Conservation (phyloP, 2,797 vertebrate species). For the Pipistrellus kuhlii region DNA sequence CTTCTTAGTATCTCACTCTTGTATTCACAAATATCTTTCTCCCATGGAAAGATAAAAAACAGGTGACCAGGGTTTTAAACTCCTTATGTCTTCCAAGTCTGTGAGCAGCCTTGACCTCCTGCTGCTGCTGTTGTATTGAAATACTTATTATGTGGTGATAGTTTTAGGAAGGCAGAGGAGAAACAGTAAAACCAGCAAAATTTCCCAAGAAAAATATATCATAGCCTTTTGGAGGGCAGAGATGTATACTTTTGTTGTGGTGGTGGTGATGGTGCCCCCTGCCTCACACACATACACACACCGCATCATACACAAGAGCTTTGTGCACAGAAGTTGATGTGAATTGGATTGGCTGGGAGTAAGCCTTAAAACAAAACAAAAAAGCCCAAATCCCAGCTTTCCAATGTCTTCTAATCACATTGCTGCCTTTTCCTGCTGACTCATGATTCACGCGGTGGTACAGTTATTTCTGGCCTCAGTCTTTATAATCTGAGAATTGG, state of each 20-base stretch:
- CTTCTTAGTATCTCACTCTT: slow-evolving; percentile 59
- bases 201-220: neutral
- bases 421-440: neutral
- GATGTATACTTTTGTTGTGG: neutral
- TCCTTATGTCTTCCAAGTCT: slow-evolving; percentile 37
- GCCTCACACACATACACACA: neutral
- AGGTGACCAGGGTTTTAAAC: slow-evolving; percentile 60
- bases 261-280: no score
- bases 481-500: neutral
- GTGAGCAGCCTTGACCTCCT: slow-evolving; percentile 20
- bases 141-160: slow-evolving; percentile 52
- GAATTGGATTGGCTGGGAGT: neutral
- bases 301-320: neutral
- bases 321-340: neutral
- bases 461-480: neutral
- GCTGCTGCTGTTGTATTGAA: slow-evolving; percentile 20
- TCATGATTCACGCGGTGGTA: neutral
- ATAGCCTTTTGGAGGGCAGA: neutral
- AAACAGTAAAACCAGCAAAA: neutral
- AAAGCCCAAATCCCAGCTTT: neutral
- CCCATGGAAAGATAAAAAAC: slow-evolving; percentile 73
- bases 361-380: neutral
- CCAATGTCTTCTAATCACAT: neutral
- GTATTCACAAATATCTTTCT: slow-evolving; percentile 68
- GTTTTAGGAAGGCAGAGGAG: slow-evolving; percentile 25